Percentiles rank a stretch among this genome's conserved stretches.
phyloP scores from a whole-genome alignment of 2,113 vertebrate species.

The Monopterus albus region DNA sequence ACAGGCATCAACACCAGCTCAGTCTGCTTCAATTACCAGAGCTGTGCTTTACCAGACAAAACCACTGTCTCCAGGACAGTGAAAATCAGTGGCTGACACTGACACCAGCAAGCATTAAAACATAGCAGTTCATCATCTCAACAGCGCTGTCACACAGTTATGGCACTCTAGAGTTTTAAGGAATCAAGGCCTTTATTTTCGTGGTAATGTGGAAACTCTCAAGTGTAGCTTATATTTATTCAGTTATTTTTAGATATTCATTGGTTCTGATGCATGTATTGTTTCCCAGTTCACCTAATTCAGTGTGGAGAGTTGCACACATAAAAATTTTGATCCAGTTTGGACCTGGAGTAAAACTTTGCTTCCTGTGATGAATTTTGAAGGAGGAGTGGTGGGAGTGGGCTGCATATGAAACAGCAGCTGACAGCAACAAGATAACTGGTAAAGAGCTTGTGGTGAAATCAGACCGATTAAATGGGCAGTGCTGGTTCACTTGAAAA shows the following conservation, averaged over 20 bases:
- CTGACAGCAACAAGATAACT: not conserved
- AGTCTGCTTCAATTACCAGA: slow-evolving; percentile 55
- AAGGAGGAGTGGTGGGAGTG: too few species aligned
- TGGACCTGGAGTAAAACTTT: too few species aligned
- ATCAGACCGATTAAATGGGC: not conserved
- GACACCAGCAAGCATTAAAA: not conserved
- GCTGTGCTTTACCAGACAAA: slow-evolving; percentile 43
- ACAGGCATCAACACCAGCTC: slow-evolving; percentile 46
- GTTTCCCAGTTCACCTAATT: too few species aligned
- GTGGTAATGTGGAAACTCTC: too few species aligned
- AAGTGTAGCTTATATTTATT: too few species aligned
- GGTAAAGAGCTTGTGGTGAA: too few species aligned
- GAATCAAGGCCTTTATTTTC: not conserved
- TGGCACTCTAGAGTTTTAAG: not conserved
- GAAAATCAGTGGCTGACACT: slow-evolving; percentile 49
- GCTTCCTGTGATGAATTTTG: too few species aligned
- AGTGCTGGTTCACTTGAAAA: not conserved
- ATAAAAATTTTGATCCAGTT: too few species aligned
- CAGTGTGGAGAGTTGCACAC: too few species aligned
- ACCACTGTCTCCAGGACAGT: slow-evolving; percentile 47
- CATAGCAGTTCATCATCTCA: slow-evolving; percentile 3
- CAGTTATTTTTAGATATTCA: too few species aligned
- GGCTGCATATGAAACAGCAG: too few species aligned
- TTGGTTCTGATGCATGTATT: too few species aligned
- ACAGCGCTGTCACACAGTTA: not conserved